Evolutionary conservation across 2,888 invertebrate species (phyloP), one percentile per base, ranked within the genome.

Genomic region (Diaperis boleti): DNA sequence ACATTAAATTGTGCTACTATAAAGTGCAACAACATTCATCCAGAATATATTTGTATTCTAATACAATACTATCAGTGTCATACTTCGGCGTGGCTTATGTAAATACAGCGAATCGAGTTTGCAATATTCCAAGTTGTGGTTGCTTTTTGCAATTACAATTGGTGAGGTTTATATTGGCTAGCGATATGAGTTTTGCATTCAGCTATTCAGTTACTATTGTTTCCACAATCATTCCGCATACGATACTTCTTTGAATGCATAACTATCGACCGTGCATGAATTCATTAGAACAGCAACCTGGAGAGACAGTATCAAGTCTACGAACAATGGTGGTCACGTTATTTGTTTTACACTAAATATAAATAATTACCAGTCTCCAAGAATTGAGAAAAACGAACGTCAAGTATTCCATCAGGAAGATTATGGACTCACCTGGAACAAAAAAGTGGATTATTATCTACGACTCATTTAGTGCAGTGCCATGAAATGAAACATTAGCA

Each of bases 31-130:
- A 6, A 5, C 6, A 26, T n/a, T 1, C n/a, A 10, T 11, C 26
- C 18, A 39, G 20, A 39, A 63, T 59, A 52, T 59, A 63, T 63
- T 59, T 41, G 22, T 49, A 59, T 45, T 39, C 31, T 42, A 14
- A 64, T 55, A 64, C 64, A 64, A 64, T 64, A 59, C 64, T 64
- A 64, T 64, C 64, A 60, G 59, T 54, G 59, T 55, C 59, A 59
- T 64, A 64, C 45, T 59, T 39, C 54, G 54, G 47, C 59, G 33
- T 59, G 41, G 54, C 47, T 63, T 64, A 64, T 64, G 59, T 64
- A 64, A 64, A 64, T 64, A 54, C 22, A 47, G 37, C 20, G 52
- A 26, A 22, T 39, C 54, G 55, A 41, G 26, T 37, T 55, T 54
- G 55, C 59, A 64, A 64, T 64, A 64, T 64, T 59, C 59, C 59